Percentiles rank a stretch among this genome's conserved stretches.
phyloP scores from a whole-genome alignment of 1,140 invertebrate genomes.

The Octopus sinensis region DNA sequence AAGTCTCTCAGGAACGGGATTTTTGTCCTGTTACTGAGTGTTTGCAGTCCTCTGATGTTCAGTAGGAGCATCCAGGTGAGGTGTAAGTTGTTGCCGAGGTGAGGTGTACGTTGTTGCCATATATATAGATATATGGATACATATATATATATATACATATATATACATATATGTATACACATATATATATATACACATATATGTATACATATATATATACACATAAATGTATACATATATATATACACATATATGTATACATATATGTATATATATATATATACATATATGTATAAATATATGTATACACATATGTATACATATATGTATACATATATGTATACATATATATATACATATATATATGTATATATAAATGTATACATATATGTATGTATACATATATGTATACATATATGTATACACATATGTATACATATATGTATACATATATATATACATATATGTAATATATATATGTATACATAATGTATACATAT shows the following conservation, averaged over 20 bases:
- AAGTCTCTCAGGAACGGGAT: too few relatives aligned
- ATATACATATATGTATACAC: background rate
- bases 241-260: background rate
- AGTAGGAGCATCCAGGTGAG: background rate
- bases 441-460: background rate
- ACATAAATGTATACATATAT: background rate
- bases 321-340: background rate
- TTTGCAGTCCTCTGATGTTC: background rate
- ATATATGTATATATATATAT: background rate
- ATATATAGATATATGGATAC: background rate
- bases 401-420: background rate
- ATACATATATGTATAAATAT: background rate
- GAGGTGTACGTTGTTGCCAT: too few relatives aligned
- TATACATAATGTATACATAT: too few relatives aligned
- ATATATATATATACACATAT: background rate
- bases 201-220: background rate
- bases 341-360: background rate
- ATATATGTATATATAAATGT: background rate
- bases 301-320: background rate
- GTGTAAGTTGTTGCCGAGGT: too few relatives aligned
- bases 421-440: background rate
- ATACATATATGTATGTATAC: background rate
- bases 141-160: background rate
- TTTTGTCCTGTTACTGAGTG: background rate
- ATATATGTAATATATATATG: background rate